phyloP scores from a whole-genome alignment of 2,888 invertebrate species.

The Dorcus hopei region DNA sequence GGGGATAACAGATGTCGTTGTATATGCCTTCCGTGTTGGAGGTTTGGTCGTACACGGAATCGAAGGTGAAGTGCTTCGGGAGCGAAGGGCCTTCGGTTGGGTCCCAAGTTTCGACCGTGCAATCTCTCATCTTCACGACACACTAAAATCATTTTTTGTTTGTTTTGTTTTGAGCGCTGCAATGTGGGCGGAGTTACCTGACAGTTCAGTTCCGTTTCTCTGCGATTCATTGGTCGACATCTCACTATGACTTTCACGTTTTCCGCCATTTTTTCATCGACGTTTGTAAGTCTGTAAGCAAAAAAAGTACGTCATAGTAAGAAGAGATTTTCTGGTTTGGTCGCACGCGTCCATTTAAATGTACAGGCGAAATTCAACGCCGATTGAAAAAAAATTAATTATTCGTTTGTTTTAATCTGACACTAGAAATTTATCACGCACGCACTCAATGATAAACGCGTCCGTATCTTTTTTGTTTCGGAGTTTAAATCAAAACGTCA shows the following conservation, averaged over 20 bases:
- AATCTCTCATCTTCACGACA: slow-evolving; percentile 64
- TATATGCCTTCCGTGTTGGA: slow-evolving; percentile 83
- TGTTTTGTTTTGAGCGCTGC: too few species aligned
- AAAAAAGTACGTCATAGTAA: too few species aligned
- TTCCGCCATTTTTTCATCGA: slow-evolving; percentile 50
- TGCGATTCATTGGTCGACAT: slow-evolving; percentile 81
- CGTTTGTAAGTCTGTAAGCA: not conserved
- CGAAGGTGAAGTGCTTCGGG: slow-evolving; percentile 75
- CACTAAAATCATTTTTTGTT: slow-evolving; percentile 49
- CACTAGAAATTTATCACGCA: too few species aligned
- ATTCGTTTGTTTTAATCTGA: too few species aligned
- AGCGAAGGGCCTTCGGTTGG: slow-evolving; percentile 59
- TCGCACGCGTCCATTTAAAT: too few species aligned
- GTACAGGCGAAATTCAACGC: too few species aligned
- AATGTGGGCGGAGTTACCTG: slow-evolving; percentile 49
- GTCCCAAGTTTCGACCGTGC: slow-evolving; percentile 62
- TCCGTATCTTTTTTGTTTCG: too few species aligned
- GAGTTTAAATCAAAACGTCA: too few species aligned
- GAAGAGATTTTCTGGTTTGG: too few species aligned
- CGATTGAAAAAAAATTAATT: too few species aligned
- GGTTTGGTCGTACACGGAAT: slow-evolving; percentile 75
- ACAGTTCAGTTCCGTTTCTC: slow-evolving; percentile 68
- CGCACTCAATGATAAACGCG: too few species aligned
- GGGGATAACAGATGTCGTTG: slow-evolving; percentile 79
- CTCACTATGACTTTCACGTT: slow-evolving; percentile 79